Evolutionary conservation across 2,797 vertebrate genomes (phyloP).

Genomic region (Typhlichthys eigenmanni): DNA sequence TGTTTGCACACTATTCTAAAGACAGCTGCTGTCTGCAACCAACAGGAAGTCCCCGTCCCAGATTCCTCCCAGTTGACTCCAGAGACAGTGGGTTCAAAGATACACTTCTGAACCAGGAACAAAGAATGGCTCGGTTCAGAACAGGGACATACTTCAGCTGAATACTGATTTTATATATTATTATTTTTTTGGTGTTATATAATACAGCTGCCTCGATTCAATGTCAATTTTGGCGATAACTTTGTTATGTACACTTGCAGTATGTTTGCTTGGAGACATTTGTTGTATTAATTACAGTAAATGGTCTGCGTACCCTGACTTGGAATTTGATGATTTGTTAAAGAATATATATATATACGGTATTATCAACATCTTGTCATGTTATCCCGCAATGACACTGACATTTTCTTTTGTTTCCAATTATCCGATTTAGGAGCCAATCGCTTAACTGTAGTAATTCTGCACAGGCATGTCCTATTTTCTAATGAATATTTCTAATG

Average conservation of each 20-base stretch:
- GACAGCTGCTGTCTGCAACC: slow-evolving; percentile 7
- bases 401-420: slow-evolving; percentile 77
- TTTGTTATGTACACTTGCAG: slow-evolving; percentile 31
- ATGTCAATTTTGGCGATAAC: slow-evolving; percentile 32
- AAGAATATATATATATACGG: slow-evolving; percentile 6
- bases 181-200: neutral
- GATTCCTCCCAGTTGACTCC: neutral
- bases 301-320: neutral
- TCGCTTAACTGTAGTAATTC: slow-evolving; percentile 87
- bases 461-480: slow-evolving; percentile 82
- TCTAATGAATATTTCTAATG: slow-evolving; percentile 94
- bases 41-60: neutral
- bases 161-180: slow-evolving; percentile 18
- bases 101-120: slow-evolving; percentile 1
- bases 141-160: neutral
- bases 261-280: slow-evolving; percentile 22
- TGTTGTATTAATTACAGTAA: slow-evolving; percentile 26
- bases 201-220: slow-evolving; percentile 6
- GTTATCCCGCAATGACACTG: slow-evolving; percentile 42
- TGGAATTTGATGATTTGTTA: neutral
- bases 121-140: slow-evolving; percentile 3
- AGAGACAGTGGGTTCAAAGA: slow-evolving; percentile 17
- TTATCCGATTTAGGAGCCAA: slow-evolving; percentile 82
- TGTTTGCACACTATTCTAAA: neutral
- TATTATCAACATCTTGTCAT: neutral